Evolutionary conservation across 2,113 vertebrate genomes (phyloP), one percentile per base, ranked within the genome.

Genomic region (Xenus cinereus): DNA sequence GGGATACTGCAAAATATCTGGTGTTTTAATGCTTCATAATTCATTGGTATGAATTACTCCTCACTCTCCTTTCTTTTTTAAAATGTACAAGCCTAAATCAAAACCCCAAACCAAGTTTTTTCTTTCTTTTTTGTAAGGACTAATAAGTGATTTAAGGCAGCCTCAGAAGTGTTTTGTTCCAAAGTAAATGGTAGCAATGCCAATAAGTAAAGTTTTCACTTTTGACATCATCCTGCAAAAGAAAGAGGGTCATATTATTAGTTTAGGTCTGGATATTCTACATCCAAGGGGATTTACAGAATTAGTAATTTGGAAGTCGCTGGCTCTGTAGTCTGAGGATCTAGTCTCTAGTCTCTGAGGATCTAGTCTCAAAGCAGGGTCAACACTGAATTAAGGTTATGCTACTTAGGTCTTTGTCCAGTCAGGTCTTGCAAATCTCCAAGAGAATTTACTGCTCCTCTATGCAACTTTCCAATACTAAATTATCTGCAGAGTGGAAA

Each of bases 251-350:
- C 12, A 37, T 11, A 51, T 21, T 62, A 22, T 63, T 67, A 14
- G 17, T 75, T 26, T 41, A n/a, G 6, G 50, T 28, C 5, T 16
- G 41, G 17, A 54, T 83, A 12, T 64, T 43, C 17, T 48, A 48
- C 48, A 23, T 22, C 22, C 62, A 79, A 37, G 7, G 4, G 3
- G 3, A 1, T 39, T 82, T 76, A 64, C 5, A 64, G 57, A 68
- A 80, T 60, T 33, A 48, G 12, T 66, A 16, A 73, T 16, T 56
- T 69, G 14, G 33, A 72, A 83, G 27, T n/a, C 30, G 33, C 14
- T 0, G 1, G 3, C 7, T 62, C 26, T 66, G 21, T 11, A 46
- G 8, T 62, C 30, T 18, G 33, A 62, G 56, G 20, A 60, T 1
- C 4, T 7, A 6, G 21, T 14, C 2, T 80, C 27, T 51, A 20